phyloP scores from a whole-genome alignment of 2,888 invertebrate genomes.

The Clivina fossor region DNA sequence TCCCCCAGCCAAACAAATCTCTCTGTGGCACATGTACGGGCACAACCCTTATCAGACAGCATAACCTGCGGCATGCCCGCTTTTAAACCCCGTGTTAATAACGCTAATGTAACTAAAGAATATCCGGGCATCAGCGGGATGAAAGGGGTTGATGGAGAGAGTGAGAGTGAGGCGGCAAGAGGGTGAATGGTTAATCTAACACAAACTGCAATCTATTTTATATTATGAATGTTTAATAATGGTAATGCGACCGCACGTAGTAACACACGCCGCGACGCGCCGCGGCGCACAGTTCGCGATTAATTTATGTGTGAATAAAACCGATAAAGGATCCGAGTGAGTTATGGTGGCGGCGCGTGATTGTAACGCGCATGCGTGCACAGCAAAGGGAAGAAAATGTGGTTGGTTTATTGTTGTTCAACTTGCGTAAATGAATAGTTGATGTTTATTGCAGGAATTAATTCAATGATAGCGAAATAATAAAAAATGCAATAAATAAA shows the following conservation, averaged over 20 bases:
- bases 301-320: conserved; percentile 30
- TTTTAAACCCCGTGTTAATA: conserved; percentile 18
- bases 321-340: conserved; percentile 19
- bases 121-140: conserved; percentile 17
- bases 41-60: conserved; percentile 18
- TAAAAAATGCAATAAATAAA: no score
- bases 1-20: no score
- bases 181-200: conserved; percentile 24
- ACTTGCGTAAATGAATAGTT: no score
- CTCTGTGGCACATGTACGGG: neutral
- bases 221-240: conserved; percentile 33
- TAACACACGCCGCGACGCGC: neutral
- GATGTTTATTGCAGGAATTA: no score
- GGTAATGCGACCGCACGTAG: conserved; percentile 19
- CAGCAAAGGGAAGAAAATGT: no score
- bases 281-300: conserved; percentile 5
- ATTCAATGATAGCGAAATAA: no score
- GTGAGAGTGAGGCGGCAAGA: conserved; percentile 1
- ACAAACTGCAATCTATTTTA: conserved; percentile 30
- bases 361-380: neutral
- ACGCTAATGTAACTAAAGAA: conserved; percentile 29
- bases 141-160: no score
- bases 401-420: no score
- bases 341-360: neutral
- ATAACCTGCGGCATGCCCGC: conserved; percentile 6